Conservation (phyloP, 2,113 vertebrate species). For the Corythaeola cristata region DNA sequence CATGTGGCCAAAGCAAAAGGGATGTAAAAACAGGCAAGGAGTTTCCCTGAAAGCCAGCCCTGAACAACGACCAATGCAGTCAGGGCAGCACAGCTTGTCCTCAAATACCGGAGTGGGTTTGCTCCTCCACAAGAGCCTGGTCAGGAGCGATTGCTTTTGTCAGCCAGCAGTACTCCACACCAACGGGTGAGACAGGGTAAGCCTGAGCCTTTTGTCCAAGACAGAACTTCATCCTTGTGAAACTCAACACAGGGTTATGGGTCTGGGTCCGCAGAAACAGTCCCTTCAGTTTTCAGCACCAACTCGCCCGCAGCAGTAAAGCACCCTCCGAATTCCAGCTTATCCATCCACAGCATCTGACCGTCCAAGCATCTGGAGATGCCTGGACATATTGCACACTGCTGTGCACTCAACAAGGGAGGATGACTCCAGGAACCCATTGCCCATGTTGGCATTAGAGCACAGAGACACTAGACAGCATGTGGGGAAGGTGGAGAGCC, state of each 20-base stretch:
- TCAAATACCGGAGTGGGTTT: neutral
- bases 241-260: too few species aligned
- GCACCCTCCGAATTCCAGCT: neutral
- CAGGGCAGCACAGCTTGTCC: neutral
- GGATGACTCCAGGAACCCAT: neutral
- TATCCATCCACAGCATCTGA: neutral
- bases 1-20: neutral
- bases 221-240: neutral
- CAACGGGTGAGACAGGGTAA: neutral
- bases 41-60: neutral
- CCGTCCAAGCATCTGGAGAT: neutral
- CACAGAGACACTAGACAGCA: neutral
- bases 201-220: neutral
- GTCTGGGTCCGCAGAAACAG: neutral
- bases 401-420: neutral
- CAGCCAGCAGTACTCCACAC: neutral
- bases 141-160: neutral
- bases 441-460: fast-evolving
- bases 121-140: neutral
- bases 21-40: neutral
- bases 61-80: neutral
- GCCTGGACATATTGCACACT: too few species aligned
- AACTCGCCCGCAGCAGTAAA: neutral
- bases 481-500: neutral
- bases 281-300: neutral